These are phyloP conservation scores for Phylloscopus trochiloides DNA, from an alignment of 2,113 vertebrate species.

Conservation along the genomic window DNA sequence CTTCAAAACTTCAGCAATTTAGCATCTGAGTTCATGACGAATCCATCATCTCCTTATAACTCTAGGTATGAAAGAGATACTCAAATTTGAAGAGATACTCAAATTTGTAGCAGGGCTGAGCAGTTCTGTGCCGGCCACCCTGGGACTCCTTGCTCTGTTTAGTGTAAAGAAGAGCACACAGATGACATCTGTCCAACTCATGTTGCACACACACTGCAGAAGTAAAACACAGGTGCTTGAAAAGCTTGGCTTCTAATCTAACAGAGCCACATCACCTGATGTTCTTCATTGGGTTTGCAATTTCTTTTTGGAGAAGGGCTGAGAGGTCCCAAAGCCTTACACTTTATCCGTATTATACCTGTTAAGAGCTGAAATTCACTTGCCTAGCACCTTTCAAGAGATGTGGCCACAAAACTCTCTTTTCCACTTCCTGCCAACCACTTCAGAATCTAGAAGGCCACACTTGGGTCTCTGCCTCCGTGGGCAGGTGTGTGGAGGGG, in stretches of 20 bases:
- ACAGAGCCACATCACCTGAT: background rate
- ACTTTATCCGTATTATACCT: background rate
- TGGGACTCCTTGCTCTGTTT: background rate
- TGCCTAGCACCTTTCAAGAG: background rate
- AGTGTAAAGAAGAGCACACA: background rate
- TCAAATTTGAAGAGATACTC: background rate
- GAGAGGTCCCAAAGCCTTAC: background rate
- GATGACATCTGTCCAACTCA: background rate
- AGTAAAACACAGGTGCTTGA: background rate
- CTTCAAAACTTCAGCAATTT: background rate
- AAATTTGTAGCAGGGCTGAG: background rate
- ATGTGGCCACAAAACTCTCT: background rate
- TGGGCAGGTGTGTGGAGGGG: fast-evolving
- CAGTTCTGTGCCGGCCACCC: background rate
- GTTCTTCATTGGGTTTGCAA: background rate
- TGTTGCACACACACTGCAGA: background rate
- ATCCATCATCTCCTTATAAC: background rate
- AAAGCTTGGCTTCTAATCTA: background rate
- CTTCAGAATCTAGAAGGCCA: background rate
- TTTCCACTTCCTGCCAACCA: background rate
- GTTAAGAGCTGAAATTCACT: background rate
- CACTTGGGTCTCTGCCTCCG: background rate
- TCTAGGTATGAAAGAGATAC: background rate
- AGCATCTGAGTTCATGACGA: background rate
- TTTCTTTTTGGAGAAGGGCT: background rate